Base-by-base conservation (phyloP, 2,888 invertebrate species). In the Lasioglossum villosulum region DNA sequence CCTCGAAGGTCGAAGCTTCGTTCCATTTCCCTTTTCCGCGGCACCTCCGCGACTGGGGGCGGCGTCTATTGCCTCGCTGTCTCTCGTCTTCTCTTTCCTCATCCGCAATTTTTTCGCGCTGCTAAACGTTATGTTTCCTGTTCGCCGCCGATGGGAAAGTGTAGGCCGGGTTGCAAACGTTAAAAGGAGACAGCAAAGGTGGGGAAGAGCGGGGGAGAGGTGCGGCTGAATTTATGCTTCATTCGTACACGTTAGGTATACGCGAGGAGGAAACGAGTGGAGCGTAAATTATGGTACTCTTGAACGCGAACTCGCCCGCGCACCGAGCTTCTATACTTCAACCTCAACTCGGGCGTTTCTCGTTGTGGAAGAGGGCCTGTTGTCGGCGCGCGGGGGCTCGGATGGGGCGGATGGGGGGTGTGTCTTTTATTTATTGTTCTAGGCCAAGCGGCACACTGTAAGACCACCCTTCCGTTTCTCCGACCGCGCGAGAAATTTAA, bases 191-290 rank as follows among this genome's bases (percentile, higher is more conserved):
- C 34, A 19, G 19, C 19, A 8, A 8, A 1, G 19, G 23, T 8
- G 1, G 10, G 4, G 37, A 1, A 0, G 4, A 3, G 66, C 1
- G 34, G 16, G 16, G 63, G 63, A 34, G 34, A 12, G 86, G 89
- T 86, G 87, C 75, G 86, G 87, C 88, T 88, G 92, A 93, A 94
- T 94, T 94, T 93, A 94, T 94, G 92, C 91, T 92, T 93, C 92
- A 91, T 93, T 91, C 92, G 92, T 92, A 92, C 90, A 91, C 88
- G 92, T 91, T 92, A 91, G 90, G 87, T 92, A 89, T 90, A 91
- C 91, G 89, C 86, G 85, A 89, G 84, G 80, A 86, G 92, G 90
- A 91, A 93, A 93, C 93, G 90, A 93, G 92, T 87, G 88, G 90
- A 90, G 90, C 91, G 93, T 93, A 92, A 93, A 93, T 93, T 93